Percentiles rank a stretch among this genome's conserved stretches.
Evolutionary conservation across 2,113 vertebrate genomes (phyloP).

Genomic region (Perccottus glenii): DNA sequence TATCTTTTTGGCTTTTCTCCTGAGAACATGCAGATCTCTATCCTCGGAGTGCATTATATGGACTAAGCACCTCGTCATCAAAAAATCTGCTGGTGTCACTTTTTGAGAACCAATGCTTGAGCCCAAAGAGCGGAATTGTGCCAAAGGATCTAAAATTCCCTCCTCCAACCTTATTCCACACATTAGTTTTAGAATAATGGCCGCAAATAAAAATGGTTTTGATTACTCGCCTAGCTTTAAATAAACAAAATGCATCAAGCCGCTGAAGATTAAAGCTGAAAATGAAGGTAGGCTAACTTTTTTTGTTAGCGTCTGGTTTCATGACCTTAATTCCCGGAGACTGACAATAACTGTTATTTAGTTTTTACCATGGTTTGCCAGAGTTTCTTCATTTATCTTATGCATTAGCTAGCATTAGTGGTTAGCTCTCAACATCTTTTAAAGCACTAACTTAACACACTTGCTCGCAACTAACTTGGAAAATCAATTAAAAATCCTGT

Average conservation of each 20-base stretch:
- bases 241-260: conserved; percentile 37
- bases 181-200: conserved; percentile 35
- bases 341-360: too few species aligned
- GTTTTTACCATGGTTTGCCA: too few species aligned
- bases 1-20: conserved; percentile 31
- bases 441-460: too few species aligned
- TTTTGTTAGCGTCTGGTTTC: too few species aligned
- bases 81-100: conserved; percentile 20
- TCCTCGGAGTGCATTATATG: conserved; percentile 15
- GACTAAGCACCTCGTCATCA: conserved; percentile 20
- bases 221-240: conserved; percentile 18
- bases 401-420: too few species aligned
- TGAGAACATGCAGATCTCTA: conserved; percentile 37
- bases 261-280: neutral
- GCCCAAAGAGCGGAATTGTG: conserved; percentile 12
- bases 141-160: neutral
- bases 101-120: conserved; percentile 11
- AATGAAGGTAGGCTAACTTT: too few species aligned
- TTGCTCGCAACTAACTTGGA: too few species aligned
- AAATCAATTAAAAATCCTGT: too few species aligned
- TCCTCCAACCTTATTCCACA: conserved; percentile 9
- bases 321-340: too few species aligned
- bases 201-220: conserved; percentile 28
- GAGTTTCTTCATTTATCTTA: too few species aligned
- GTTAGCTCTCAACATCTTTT: too few species aligned